Evolutionary conservation across 1,140 invertebrate species (phyloP).

Genomic region (Drosophila pruinosa): DNA sequence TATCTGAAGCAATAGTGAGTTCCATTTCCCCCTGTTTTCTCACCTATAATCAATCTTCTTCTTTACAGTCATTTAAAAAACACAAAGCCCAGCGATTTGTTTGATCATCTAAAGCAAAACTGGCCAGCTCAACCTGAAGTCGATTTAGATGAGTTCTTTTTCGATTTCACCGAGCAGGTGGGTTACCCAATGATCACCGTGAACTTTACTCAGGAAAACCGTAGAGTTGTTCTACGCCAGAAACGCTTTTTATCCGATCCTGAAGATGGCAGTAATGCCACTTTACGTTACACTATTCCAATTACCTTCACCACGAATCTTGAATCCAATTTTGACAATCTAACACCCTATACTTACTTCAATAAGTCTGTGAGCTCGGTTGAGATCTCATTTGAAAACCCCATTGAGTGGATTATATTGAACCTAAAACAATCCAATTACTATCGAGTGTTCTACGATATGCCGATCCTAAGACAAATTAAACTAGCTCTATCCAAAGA

Average conservation of each 20-base stretch:
- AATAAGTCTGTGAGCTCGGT: slow-evolving; percentile 76
- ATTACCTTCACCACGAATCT: slow-evolving; percentile 85
- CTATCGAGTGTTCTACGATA: slow-evolving; percentile 87
- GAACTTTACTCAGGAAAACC: slow-evolving; percentile 18
- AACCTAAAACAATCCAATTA: slow-evolving; percentile 84
- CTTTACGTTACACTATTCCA: slow-evolving; percentile 85
- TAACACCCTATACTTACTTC: slow-evolving; percentile 83
- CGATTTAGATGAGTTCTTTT: slow-evolving; percentile 36
- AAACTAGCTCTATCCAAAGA: slow-evolving; percentile 76
- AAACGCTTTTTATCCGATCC: slow-evolving; percentile 84
- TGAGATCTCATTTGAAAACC: slow-evolving; percentile 42
- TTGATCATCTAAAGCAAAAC: slow-evolving; percentile 20
- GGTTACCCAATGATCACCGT: slow-evolving; percentile 92
- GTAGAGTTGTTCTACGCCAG: slow-evolving; percentile 61
- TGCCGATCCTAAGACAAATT: slow-evolving; percentile 83
- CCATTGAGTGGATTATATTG: slow-evolving; percentile 82
- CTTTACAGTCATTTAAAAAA: slow-evolving; percentile 73
- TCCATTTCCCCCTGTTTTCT: neutral
- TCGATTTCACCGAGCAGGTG: slow-evolving; percentile 95
- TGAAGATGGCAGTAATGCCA: slow-evolving; percentile 47
- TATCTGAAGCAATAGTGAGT: slow-evolving; percentile 85
- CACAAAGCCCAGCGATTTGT: slow-evolving; percentile 20
- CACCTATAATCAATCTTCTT: neutral
- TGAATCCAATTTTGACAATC: slow-evolving; percentile 83
- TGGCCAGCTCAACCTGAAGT: slow-evolving; percentile 24